These are phyloP conservation scores for Tachina lurida DNA, from an alignment of 2,888 invertebrate species.

Conservation along the genomic window DNA sequence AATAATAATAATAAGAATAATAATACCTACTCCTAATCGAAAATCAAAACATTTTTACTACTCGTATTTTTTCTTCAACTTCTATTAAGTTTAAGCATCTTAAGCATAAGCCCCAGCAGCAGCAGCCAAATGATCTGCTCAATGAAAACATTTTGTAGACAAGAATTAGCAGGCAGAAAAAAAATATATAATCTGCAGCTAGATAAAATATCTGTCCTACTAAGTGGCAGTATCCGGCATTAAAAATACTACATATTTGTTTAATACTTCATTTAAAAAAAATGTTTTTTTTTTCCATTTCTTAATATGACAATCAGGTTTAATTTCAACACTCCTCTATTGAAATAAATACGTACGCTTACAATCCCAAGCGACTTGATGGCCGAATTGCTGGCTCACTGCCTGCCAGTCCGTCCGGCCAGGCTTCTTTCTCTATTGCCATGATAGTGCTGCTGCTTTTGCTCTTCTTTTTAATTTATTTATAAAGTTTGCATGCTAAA, in stretches of 20 bases:
- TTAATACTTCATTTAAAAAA: slow-evolving; percentile 16
- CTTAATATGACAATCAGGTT: slow-evolving; percentile 57
- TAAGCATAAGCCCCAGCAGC: neutral
- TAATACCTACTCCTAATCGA: neutral
- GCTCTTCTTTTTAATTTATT: slow-evolving; percentile 30
- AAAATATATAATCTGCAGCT: neutral
- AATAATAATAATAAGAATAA: neutral
- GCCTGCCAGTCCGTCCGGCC: neutral
- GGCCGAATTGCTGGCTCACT: neutral
- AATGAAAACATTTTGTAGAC: slow-evolving; percentile 44
- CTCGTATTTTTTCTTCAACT: no score
- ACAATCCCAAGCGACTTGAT: neutral
- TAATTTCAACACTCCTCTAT: slow-evolving; percentile 64
- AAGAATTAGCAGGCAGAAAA: slow-evolving; percentile 4
- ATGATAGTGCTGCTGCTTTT: slow-evolving; percentile 5
- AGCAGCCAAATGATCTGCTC: slow-evolving; percentile 24
- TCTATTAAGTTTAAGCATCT: neutral
- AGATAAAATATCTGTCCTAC: slow-evolving; percentile 65
- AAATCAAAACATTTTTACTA: slow-evolving; percentile 16
- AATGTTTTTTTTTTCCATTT: neutral
- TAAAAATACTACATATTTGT: slow-evolving; percentile 52
- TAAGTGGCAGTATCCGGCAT: slow-evolving; percentile 64
- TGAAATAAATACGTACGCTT: slow-evolving; percentile 36
- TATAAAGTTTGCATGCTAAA: slow-evolving; percentile 60
- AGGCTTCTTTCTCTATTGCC: neutral